These are phyloP conservation scores for Argopecten irradians DNA, from an alignment of 1,140 invertebrate species.

Conservation along the genomic window DNA sequence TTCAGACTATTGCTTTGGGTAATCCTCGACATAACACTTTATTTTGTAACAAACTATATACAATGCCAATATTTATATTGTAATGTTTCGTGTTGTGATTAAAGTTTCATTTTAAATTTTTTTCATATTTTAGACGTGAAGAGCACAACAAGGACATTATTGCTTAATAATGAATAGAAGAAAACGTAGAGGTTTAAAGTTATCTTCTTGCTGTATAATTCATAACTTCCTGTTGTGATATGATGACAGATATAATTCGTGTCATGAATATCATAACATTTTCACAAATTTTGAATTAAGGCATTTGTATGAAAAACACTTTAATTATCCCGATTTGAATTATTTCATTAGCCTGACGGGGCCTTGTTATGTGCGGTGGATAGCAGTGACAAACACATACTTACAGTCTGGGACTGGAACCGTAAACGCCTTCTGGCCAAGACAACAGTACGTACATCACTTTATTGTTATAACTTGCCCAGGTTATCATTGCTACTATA, in stretches of 20 bases:
- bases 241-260: neutral
- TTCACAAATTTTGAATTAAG: neutral
- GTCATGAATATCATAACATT: neutral
- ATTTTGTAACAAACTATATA: too few species aligned
- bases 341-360: slow-evolving; percentile 58
- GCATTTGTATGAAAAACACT: neutral
- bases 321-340: neutral
- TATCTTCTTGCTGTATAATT: neutral
- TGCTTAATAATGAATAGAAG: neutral
- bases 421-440: slow-evolving; percentile 92
- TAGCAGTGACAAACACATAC: slow-evolving; percentile 90
- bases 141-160: too few species aligned
- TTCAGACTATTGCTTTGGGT: too few species aligned
- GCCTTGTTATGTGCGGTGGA: slow-evolving; percentile 88
- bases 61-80: too few species aligned
- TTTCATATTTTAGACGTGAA: too few species aligned
- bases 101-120: too few species aligned
- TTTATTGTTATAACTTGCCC: too few species aligned
- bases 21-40: too few species aligned
- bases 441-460: slow-evolving; percentile 72
- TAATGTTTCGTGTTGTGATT: too few species aligned
- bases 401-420: slow-evolving; percentile 93
- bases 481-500: too few species aligned
- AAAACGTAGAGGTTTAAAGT: neutral
- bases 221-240: neutral